Evolutionary conservation across 2,888 invertebrate species (phyloP).

Genomic region (Tricholauxania praeusta): DNA sequence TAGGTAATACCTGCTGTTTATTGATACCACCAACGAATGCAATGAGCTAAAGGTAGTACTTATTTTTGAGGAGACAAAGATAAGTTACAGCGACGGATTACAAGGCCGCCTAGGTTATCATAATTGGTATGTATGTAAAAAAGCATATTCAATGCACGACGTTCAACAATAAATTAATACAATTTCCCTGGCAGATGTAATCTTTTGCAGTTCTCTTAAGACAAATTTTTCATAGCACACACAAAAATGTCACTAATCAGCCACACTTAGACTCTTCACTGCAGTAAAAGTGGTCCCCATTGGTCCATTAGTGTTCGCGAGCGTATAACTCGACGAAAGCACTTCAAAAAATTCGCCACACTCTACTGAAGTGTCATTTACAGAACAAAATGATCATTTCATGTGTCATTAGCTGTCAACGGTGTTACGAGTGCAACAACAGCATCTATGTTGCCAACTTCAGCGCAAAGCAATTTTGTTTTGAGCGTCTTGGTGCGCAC

Average conservation of each 20-base stretch:
- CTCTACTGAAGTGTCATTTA: slow-evolving; percentile 49
- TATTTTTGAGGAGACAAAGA: accelerated
- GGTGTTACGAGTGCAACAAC: background rate
- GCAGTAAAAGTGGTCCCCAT: background rate
- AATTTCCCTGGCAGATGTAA: too few relatives aligned
- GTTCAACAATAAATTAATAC: too few relatives aligned
- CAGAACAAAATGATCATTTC: slow-evolving; percentile 44
- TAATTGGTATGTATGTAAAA: too few relatives aligned
- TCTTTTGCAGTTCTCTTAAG: too few relatives aligned
- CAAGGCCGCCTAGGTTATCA: too few relatives aligned
- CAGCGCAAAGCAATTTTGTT: background rate
- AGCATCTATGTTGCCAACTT: background rate
- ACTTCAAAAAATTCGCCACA: slow-evolving; percentile 36
- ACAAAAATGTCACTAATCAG: slow-evolving; percentile 13
- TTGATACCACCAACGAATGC: too few relatives aligned
- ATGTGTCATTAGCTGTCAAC: slow-evolving; percentile 46
- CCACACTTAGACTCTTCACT: background rate
- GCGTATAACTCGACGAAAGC: slow-evolving; percentile 13
- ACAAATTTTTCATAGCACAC: background rate
- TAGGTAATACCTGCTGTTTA: too few relatives aligned
- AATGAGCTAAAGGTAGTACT: too few relatives aligned
- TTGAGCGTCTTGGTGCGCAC: background rate
- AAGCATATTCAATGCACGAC: too few relatives aligned
- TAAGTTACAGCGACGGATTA: too few relatives aligned
- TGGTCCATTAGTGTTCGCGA: slow-evolving; percentile 27